A percentile compares a stretch with the other conserved stretches of the same genome.
Conservation (phyloP, 2,113 vertebrate genomes). For the Glaucidium brasilianum region DNA sequence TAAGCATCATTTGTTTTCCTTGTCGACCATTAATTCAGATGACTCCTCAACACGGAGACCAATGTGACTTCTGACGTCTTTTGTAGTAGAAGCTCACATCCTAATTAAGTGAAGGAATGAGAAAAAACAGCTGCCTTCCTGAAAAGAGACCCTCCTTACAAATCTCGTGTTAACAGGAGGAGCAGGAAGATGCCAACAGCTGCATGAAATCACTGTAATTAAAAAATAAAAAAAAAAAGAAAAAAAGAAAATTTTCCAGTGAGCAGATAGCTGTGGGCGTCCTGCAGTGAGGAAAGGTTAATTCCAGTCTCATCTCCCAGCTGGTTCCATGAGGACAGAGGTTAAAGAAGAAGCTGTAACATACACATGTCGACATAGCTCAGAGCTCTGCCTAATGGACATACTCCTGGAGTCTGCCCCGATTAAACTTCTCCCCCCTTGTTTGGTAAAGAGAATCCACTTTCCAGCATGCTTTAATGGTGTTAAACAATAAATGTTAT, state of each 20-base stretch:
- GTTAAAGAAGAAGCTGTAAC: constrained; percentile 34
- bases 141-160: not conserved
- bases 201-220: constrained; percentile 66
- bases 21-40: not conserved
- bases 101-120: constrained; percentile 28
- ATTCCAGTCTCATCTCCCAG: constrained; percentile 7
- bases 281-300: constrained; percentile 16
- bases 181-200: constrained; percentile 47
- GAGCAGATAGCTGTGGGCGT: not conserved
- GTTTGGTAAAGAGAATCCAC: not conserved
- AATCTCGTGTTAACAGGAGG: not conserved
- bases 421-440: not conserved
- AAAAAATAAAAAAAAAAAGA: constrained; percentile 28
- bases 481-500: not conserved
- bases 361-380: not conserved
- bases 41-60: not conserved
- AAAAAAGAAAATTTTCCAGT: not conserved
- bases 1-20: not conserved
- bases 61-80: not conserved
- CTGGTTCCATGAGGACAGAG: not conserved
- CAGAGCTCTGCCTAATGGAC: not conserved
- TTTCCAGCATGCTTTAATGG: not conserved
- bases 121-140: constrained; percentile 55
- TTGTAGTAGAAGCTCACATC: not conserved
- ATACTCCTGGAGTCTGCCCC: not conserved